Percentiles rank a stretch among this genome's conserved stretches.
Conservation (phyloP, 2,797 vertebrate species). For the Chelidonichthys spinosus region DNA sequence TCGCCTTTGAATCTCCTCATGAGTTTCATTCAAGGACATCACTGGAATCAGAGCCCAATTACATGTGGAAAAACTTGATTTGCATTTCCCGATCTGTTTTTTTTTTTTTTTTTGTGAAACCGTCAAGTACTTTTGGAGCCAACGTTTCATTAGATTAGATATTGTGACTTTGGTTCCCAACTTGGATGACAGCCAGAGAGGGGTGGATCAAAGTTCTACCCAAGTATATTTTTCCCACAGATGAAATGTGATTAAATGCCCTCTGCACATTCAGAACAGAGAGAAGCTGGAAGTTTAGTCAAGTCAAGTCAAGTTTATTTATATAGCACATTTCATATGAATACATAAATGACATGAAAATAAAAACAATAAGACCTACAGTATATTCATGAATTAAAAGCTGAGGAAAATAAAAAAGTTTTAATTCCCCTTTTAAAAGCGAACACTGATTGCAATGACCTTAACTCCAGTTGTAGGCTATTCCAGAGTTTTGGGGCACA, state of each 20-base stretch:
- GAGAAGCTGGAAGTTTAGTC: background rate
- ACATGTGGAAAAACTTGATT: background rate
- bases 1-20: constrained; percentile 1
- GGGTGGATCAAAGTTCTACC: constrained; percentile 4
- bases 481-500: too few relatives aligned
- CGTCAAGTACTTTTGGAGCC: background rate
- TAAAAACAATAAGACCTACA: too few relatives aligned
- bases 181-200: constrained; percentile 9
- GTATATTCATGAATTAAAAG: too few relatives aligned
- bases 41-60: too few relatives aligned
- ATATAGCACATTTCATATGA: too few relatives aligned
- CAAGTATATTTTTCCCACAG: constrained; percentile 5
- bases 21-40: background rate
- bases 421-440: too few relatives aligned
- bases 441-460: too few relatives aligned
- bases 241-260: constrained; percentile 8
- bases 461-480: too few relatives aligned
- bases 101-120: background rate
- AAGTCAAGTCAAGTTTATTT: too few relatives aligned
- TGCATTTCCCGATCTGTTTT: background rate
- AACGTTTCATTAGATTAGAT: background rate
- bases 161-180: background rate
- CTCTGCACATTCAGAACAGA: background rate
- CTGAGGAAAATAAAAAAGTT: too few relatives aligned
- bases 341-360: too few relatives aligned